These are phyloP conservation scores for Brachyhypopomus occidentalis DNA, from an alignment of 2,113 vertebrate species.

Conservation along the genomic window DNA sequence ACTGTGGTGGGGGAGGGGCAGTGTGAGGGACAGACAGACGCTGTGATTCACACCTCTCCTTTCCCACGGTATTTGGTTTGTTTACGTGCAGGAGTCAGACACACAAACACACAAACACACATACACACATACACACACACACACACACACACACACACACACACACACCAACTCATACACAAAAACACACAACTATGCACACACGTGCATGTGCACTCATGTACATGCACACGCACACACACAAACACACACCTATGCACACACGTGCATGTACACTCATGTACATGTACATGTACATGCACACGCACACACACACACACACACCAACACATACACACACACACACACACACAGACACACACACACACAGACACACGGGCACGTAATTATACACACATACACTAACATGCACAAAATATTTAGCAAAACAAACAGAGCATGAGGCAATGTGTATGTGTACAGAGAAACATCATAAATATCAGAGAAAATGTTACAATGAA, in stretches of 20 bases:
- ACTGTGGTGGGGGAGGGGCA: neutral
- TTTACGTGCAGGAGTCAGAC: slow-evolving; percentile 69
- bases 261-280: no score
- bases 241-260: slow-evolving; percentile 29
- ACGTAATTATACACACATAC: slow-evolving; percentile 8
- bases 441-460: no score
- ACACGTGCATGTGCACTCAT: no score
- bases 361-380: slow-evolving; percentile 25
- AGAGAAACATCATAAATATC: no score
- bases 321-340: slow-evolving; percentile 56
- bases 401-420: neutral
- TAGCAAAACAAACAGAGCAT: no score
- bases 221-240: slow-evolving; percentile 25
- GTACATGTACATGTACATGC: no score
- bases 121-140: slow-evolving; percentile 22
- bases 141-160: slow-evolving; percentile 32
- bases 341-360: slow-evolving; percentile 49
- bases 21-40: slow-evolving; percentile 61
- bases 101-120: slow-evolving; percentile 48
- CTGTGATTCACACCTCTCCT: slow-evolving; percentile 66
- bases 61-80: slow-evolving; percentile 77
- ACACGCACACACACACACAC: slow-evolving; percentile 62
- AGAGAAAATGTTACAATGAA: no score
- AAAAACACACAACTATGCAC: slow-evolving; percentile 14
- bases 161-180: slow-evolving; percentile 28